Percentiles rank a stretch among this genome's conserved stretches.
Evolutionary conservation across 2,888 invertebrate genomes (phyloP).

Genomic region (Agrochola lychnidis): DNA sequence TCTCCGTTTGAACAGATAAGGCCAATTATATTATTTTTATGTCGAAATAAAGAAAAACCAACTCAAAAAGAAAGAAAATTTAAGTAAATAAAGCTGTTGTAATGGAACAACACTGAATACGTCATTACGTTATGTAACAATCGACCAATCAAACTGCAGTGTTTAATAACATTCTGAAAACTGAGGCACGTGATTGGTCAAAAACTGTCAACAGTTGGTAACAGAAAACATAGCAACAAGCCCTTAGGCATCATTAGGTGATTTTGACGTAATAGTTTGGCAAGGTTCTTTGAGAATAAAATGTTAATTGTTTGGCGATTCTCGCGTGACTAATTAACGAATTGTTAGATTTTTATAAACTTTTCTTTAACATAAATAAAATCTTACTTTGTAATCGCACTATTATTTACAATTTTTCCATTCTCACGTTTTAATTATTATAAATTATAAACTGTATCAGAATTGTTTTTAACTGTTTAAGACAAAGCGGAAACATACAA

Average conservation of each 20-base stretch:
- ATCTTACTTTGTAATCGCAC: neutral
- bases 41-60: slow-evolving; percentile 3
- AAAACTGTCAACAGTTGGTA: slow-evolving; percentile 62
- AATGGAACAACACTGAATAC: slow-evolving; percentile 45
- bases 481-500: slow-evolving; percentile 17
- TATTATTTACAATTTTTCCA: slow-evolving; percentile 10
- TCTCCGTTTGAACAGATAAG: neutral
- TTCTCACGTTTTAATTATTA: neutral
- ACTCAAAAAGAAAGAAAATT: slow-evolving; percentile 1
- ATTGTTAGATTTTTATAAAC: slow-evolving; percentile 16
- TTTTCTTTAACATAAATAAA: neutral
- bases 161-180: slow-evolving; percentile 63
- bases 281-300: slow-evolving; percentile 42
- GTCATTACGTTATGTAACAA: slow-evolving; percentile 59
- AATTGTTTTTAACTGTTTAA: neutral
- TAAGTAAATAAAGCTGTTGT: slow-evolving; percentile 33
- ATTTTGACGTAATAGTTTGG: slow-evolving; percentile 55
- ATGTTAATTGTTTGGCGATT: slow-evolving; percentile 59
- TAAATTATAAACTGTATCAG: neutral
- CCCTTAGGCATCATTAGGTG: slow-evolving; percentile 31
- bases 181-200: slow-evolving; percentile 56
- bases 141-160: slow-evolving; percentile 57
- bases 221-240: slow-evolving; percentile 58
- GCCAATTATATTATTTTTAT: slow-evolving; percentile 1
- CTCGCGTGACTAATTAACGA: slow-evolving; percentile 59